Conservation (phyloP, 2,113 vertebrate species). For the Romanogobio albipinnatus region DNA sequence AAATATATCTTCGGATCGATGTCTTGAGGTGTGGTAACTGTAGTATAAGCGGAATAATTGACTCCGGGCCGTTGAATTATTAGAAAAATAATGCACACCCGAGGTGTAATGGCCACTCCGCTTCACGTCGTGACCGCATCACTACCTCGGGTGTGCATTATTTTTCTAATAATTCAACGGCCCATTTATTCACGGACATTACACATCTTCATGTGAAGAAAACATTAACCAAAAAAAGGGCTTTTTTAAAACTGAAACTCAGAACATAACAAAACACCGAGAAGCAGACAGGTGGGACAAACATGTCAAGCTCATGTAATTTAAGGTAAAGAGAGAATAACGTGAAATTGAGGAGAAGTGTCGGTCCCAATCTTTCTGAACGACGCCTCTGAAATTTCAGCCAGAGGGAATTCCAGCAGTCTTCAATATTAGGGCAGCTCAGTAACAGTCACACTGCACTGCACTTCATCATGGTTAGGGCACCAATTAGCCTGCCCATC, state of each 20-base stretch:
- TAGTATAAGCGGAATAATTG: too few relatives aligned
- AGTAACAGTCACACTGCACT: slow-evolving; percentile 39
- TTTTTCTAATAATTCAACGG: too few relatives aligned
- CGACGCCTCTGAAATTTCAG: slow-evolving; percentile 34
- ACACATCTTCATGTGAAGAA: background rate
- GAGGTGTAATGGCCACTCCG: too few relatives aligned
- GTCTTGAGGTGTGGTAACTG: too few relatives aligned
- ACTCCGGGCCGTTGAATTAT: too few relatives aligned
- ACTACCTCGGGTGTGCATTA: too few relatives aligned
- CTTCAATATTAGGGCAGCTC: slow-evolving; percentile 28
- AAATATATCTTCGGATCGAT: too few relatives aligned
- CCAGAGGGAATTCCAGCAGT: slow-evolving; percentile 27
- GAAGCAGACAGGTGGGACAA: background rate
- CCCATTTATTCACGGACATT: too few relatives aligned
- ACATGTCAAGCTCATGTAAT: background rate
- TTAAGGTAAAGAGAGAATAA: background rate
- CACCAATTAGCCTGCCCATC: slow-evolving; percentile 51
- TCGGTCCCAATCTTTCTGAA: slow-evolving; percentile 21
- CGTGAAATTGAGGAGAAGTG: slow-evolving; percentile 20
- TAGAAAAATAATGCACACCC: too few relatives aligned
- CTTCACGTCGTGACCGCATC: too few relatives aligned
- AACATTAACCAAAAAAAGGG: background rate
- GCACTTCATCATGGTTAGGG: slow-evolving; percentile 49
- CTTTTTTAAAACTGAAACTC: background rate
- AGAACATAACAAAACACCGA: background rate